Conservation (phyloP, 2,113 vertebrate species). For the Nipponia nippon region DNA sequence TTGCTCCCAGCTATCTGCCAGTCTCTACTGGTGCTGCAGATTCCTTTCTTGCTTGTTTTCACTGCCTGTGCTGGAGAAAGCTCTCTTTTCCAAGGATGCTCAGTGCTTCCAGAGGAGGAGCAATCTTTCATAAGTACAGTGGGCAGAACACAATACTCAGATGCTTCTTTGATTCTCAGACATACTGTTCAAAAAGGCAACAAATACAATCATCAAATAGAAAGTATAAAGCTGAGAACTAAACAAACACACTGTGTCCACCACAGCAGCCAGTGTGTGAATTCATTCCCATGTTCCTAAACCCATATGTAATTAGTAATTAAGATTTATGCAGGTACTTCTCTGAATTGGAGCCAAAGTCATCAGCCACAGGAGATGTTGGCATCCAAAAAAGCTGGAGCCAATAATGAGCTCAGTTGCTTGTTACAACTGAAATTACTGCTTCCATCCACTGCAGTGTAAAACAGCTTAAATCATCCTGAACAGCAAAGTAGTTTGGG, state of each 20-base stretch:
- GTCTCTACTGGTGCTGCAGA: background rate
- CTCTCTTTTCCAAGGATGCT: background rate
- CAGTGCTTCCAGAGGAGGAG: background rate
- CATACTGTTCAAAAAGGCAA: background rate
- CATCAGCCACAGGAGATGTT: conserved; percentile 8
- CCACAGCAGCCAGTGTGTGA: background rate
- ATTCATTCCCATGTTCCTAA: conserved; percentile 11
- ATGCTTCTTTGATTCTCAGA: background rate
- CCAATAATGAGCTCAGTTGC: conserved; percentile 52
- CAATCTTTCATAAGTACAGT: background rate
- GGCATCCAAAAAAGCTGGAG: conserved; percentile 19
- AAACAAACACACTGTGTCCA: background rate
- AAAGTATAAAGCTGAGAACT: background rate
- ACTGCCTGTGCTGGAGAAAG: background rate
- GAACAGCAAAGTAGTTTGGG: background rate
- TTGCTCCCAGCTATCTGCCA: background rate
- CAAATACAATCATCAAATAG: background rate
- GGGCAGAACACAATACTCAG: background rate
- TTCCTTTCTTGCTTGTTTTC: background rate
- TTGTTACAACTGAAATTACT: conserved; percentile 26
- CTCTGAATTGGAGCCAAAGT: conserved; percentile 48
- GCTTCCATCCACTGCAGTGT: background rate
- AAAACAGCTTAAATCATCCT: conserved; percentile 46
- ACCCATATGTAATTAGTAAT: conserved; percentile 1
- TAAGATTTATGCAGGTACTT: conserved; percentile 57